Percentiles rank a stretch among this genome's conserved stretches.
Conservation (phyloP, 2,888 invertebrate genomes). For the Drosophila borealis region DNA sequence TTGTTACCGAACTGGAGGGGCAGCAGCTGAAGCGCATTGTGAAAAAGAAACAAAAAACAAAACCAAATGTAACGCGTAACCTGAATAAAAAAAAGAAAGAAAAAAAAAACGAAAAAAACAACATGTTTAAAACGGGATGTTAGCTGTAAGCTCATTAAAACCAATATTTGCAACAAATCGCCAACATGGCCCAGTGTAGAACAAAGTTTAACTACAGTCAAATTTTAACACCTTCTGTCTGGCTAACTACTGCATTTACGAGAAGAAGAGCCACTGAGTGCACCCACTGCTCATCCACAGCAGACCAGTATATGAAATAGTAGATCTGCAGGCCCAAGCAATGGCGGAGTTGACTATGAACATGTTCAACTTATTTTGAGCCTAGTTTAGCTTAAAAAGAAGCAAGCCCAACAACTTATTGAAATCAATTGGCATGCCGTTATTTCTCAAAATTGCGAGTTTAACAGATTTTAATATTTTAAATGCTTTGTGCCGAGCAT, state of each 20-base stretch:
- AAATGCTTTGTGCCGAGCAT: background rate
- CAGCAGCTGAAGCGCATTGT: constrained; percentile 52
- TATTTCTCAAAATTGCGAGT: constrained; percentile 12
- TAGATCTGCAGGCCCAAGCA: constrained; percentile 1
- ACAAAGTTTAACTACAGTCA: constrained; percentile 20
- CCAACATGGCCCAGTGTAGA: constrained; percentile 29
- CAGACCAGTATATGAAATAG: constrained; percentile 8
- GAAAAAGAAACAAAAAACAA: constrained; percentile 46
- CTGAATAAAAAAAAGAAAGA: constrained; percentile 49
- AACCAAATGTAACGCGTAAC: constrained; percentile 67
- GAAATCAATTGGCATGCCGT: constrained; percentile 19
- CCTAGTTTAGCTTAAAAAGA: constrained; percentile 26
- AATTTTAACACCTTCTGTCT: constrained; percentile 36
- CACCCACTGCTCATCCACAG: constrained; percentile 19
- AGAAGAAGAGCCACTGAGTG: constrained; percentile 21
- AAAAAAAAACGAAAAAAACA: constrained; percentile 45
- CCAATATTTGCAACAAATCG: constrained; percentile 37
- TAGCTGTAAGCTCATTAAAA: constrained; percentile 65
- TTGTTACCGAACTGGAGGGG: constrained; percentile 52
- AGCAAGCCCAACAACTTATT: constrained; percentile 13
- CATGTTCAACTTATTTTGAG: constrained; percentile 5
- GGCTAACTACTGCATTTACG: constrained; percentile 23
- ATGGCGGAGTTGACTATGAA: background rate
- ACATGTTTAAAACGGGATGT: constrained; percentile 38
- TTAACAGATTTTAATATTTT: constrained; percentile 10